phyloP scores from a whole-genome alignment of 1,140 invertebrate genomes.

The Drosophila prosaltans region DNA sequence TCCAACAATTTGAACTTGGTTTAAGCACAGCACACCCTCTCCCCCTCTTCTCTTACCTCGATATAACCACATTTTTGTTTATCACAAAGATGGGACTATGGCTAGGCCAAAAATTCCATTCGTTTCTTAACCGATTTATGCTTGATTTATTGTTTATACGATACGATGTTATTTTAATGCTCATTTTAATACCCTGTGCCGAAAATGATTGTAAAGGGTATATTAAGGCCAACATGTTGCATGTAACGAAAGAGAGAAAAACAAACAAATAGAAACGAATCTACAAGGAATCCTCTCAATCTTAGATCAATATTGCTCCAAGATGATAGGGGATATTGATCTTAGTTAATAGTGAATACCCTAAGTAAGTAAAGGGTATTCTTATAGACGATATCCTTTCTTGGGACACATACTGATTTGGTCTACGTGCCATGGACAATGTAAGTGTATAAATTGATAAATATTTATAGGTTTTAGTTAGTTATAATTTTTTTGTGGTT shows the following conservation, averaged over 20 bases:
- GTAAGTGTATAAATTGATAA: conserved; percentile 56
- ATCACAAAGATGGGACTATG: conserved; percentile 6
- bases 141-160: conserved; percentile 75
- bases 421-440: conserved; percentile 55
- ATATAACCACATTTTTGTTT: too few species aligned
- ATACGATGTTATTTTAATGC: conserved; percentile 72
- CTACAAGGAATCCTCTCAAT: background rate
- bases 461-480: conserved; percentile 68
- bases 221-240: background rate
- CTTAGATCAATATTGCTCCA: too few species aligned
- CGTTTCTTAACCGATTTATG: conserved; percentile 50
- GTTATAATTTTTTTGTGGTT: conserved; percentile 26
- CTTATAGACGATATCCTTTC: background rate
- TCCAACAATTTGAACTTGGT: conserved; percentile 38
- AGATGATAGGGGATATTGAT: too few species aligned
- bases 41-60: conserved; percentile 1
- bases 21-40: too few species aligned
- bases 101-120: conserved; percentile 74
- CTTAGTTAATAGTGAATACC: too few species aligned
- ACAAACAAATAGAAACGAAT: background rate
- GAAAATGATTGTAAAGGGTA: background rate
- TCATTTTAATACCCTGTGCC: conserved; percentile 30
- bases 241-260: too few species aligned
- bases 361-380: background rate
- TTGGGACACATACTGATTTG: background rate